phyloP scores from a whole-genome alignment of 2,113 vertebrate genomes.

The Caranx melampygus region DNA sequence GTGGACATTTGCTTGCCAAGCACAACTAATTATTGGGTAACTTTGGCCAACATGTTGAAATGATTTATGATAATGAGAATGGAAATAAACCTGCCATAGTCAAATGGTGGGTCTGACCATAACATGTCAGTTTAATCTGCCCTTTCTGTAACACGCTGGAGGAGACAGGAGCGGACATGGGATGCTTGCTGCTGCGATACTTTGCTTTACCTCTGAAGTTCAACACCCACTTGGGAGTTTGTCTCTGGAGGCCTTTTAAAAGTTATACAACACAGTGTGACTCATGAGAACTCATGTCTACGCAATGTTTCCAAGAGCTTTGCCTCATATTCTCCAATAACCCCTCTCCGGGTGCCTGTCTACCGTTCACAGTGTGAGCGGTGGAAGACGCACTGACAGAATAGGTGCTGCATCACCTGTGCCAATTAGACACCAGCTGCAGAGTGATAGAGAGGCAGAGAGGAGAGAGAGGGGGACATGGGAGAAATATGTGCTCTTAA shows the following conservation, averaged over 20 bases:
- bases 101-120: constrained; percentile 39
- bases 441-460: neutral
- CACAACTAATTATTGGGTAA: constrained; percentile 74
- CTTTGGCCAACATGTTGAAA: constrained; percentile 62
- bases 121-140: constrained; percentile 23
- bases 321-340: constrained; percentile 11
- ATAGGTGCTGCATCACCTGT: constrained; percentile 1
- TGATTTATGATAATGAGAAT: constrained; percentile 73
- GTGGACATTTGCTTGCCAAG: constrained; percentile 67
- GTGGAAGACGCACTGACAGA: constrained; percentile 4
- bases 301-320: constrained; percentile 9
- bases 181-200: neutral
- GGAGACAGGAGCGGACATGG: neutral
- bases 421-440: constrained; percentile 10
- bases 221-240: neutral
- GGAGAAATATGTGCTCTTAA: neutral
- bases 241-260: constrained; percentile 10
- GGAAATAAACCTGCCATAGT: constrained; percentile 53
- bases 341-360: constrained; percentile 7
- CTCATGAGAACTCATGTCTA: constrained; percentile 1
- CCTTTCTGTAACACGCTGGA: neutral
- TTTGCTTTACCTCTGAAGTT: neutral
- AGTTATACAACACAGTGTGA: constrained; percentile 9
- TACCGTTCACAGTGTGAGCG: neutral
- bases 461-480: neutral